A percentile compares a stretch with the other conserved stretches of the same genome.
phyloP scores from a whole-genome alignment of 1,140 invertebrate species.

The Aphaenogaster floridana region DNA sequence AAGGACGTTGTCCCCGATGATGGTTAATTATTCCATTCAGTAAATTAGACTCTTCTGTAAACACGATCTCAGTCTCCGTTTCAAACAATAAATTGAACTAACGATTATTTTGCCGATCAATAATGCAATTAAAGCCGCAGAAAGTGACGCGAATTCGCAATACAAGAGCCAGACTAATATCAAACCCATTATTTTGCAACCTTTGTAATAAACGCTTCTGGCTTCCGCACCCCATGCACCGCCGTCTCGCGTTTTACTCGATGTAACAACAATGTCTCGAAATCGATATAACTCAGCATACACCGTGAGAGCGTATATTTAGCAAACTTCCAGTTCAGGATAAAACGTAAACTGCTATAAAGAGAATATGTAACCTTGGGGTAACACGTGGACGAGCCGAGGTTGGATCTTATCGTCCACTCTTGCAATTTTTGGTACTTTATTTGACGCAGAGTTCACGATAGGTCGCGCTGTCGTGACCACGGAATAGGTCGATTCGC shows the following conservation, averaged over 20 bases:
- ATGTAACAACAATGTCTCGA: conserved; percentile 41
- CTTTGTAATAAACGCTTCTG: conserved; percentile 32
- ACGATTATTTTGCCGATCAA: conserved; percentile 39
- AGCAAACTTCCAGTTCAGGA: not conserved
- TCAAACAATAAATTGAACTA: conserved; percentile 8
- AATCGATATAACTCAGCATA: conserved; percentile 36
- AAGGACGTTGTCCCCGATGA: not conserved
- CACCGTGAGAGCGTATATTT: conserved; percentile 19
- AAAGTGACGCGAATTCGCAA: not conserved
- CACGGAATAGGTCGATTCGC: not conserved
- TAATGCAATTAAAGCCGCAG: conserved; percentile 29
- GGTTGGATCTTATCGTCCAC: not conserved
- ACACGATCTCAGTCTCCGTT: not conserved
- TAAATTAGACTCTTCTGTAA: conserved; percentile 25
- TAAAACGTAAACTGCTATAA: conserved; percentile 25
- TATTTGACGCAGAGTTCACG: not conserved
- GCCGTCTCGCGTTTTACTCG: conserved; percentile 25
- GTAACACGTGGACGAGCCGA: not conserved
- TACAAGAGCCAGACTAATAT: not conserved
- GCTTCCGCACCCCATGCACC: not conserved
- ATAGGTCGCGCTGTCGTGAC: not conserved
- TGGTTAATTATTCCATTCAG: conserved; percentile 27
- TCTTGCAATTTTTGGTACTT: not conserved
- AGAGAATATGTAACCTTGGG: not conserved
- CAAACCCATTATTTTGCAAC: conserved; percentile 17